Base-by-base conservation (phyloP, 2,888 invertebrate species). In the Neoascia interrupta region DNA sequence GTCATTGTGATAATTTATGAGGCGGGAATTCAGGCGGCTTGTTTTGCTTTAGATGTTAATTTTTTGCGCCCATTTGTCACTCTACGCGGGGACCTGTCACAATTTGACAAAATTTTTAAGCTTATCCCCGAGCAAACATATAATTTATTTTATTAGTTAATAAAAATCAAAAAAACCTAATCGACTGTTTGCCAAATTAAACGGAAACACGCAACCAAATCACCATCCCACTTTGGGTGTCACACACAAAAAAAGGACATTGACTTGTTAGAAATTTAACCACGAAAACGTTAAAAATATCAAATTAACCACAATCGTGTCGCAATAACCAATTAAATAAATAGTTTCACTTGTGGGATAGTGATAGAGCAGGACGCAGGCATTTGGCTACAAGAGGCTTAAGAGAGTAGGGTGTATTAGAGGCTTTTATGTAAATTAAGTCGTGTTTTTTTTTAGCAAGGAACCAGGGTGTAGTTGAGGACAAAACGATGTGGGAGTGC, bases 351-450 rank as follows among this genome's bases (percentile, higher is more conserved):
- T 41, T 13, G 23, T n/a, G 15, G 37, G 6, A 37, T 11, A 43
- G 26, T 49, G 21, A 54, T 36, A 23, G 6, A 26, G 13, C 16
- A 16, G 11, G 34, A 3, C 10, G 6, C n/a, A 6, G 3, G 31
- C 8, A 3, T 6, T n/a, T 31, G n/a, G 8, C 31, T 31, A 31
- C 8, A 31, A 31, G 8, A 31, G 31, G 31, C 8, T 5, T n/a
- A n/a, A 5, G 3, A 10, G 8, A 37, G 31, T 36, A 43, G 15
- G 11, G 23, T 13, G 23, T 43, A 26, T 10, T 13, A 31, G 1
- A 18, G 53, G 66, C 66, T 79, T 73, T 79, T 73, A 79, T 61
- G 73, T 68, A 79, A 79, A 79, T 79, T 79, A 73, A 76, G 53
- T 69, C 37, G n/a, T n/a, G n/a, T n/a, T n/a, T n/a, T n/a, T 47